Base-by-base conservation (phyloP, 2,113 vertebrate genomes). In the Scomber japonicus region DNA sequence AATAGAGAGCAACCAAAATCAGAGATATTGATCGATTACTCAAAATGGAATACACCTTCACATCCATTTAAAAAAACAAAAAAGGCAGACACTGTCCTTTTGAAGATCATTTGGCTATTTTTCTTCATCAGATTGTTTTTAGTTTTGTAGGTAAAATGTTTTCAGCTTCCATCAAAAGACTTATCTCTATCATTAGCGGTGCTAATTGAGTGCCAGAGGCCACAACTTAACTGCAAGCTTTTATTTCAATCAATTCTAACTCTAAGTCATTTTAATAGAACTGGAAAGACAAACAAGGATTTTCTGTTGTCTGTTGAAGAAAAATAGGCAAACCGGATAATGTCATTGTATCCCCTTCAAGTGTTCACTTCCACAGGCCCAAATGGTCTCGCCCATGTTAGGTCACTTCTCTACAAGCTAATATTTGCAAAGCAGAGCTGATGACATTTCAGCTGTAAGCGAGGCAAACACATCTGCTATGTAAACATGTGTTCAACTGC, bases 401-500 rank as follows among this genome's bases (percentile, higher is more conserved):
- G 79, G 64, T 85, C 69, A 74, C 81, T 53, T 64, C 74, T 61
- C 74, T 57, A 61, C 76, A 0, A 45, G 78, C 78, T 57, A 72
- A 69, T 73, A 83, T 83, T 83, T 83, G 87, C 85, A 76, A 88
- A 85, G 79, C 81, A 15, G 60, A 82, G 72, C 83, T 60, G 57
- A 83, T 80, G 78, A 71, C 74, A 65, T 88, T 86, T 88, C 59
- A 67, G 72, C 68, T 71, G 75, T 64, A 73, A 64, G 82, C 35
- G 24, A 85, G 81, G 84, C 84, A 84, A 92, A 92, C 88, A 92
- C 93, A 90, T 88, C 86, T 88, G 86, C 87, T 90, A 83, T 92
- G 91, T 94, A 94, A 94, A 94, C 93, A 91, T 90, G 91, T 91
- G 88, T 89, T 92, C 60, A 66, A 77, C 73, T 80, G 85, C 88